Conservation (phyloP, 2,113 vertebrate genomes). For the Triplophysa tibetana region DNA sequence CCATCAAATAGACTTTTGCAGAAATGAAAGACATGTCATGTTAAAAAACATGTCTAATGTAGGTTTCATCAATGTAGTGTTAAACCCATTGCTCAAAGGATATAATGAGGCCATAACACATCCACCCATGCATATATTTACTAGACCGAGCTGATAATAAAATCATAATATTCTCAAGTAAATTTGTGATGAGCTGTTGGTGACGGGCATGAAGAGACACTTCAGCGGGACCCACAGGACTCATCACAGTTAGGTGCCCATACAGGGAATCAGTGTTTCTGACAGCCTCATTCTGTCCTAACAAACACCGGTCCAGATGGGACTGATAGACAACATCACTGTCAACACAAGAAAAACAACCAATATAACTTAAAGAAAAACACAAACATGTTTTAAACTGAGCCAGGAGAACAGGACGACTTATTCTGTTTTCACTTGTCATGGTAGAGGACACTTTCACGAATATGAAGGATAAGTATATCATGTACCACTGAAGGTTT, state of each 20-base stretch:
- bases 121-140: background rate
- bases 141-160: background rate
- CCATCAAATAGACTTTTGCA: background rate
- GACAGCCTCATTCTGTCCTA: too few relatives aligned
- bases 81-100: background rate
- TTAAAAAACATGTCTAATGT: background rate
- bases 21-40: background rate
- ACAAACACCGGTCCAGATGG: too few relatives aligned
- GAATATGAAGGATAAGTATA: background rate
- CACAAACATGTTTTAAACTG: too few relatives aligned
- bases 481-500: background rate
- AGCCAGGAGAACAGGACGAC: too few relatives aligned
- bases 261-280: too few relatives aligned
- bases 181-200: background rate
- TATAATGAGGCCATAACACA: background rate
- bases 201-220: background rate
- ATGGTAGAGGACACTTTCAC: background rate
- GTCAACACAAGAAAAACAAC: too few relatives aligned
- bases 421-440: too few relatives aligned
- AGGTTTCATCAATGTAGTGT: background rate
- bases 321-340: too few relatives aligned
- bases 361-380: too few relatives aligned
- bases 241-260: background rate
- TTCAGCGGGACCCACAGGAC: background rate
- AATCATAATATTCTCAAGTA: background rate